Evolutionary conservation across 2,113 vertebrate species (phyloP), one percentile per base, ranked within the genome.

Genomic region (Tachycineta bicolor): DNA sequence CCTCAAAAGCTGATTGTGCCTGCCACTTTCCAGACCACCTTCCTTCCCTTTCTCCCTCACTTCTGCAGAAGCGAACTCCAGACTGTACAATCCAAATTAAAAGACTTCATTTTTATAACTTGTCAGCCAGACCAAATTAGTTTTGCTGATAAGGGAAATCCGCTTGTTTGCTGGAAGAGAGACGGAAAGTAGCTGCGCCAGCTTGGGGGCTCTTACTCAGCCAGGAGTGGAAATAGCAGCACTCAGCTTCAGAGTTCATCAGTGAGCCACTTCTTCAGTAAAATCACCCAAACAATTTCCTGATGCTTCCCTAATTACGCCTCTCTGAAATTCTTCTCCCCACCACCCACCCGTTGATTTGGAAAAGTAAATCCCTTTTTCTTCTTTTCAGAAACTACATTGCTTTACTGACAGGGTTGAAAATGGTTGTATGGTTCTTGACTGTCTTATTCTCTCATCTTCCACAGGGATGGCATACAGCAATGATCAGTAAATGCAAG

Each of bases 221-320:
- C 74, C 75, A 64, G 67, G 58, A 69, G 70, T 76, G 67, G n/a
- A 87, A 94, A 82, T 83, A 95, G 87, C 82, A 91, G 67, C 50
- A 73, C 77, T 95, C 87, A 89, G 31, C 91, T 67, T 73, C 83
- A 43, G 46, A 94, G 81, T 93, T 94, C 80, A 80, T 81, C 89
- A 89, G 64, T 31, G 58, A 96, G 67, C 58, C 84, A 93, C 59
- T 94, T 84, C 82, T 92, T 76, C 82, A 76, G 6, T 89, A 86
- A 94, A 87, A 95, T 68, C 95, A 83, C 92, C 79, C 88, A 88
- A 69, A 95, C 65, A 89, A 73, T 79, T 94, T 96, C 93, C 89
- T 87, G 67, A 80, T 71, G 53, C 47, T 89, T 96, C 62, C 52
- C 77, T 70, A 87, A 64, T 79, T 94, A 55, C 0, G 29, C 43